Percentiles rank a stretch among this genome's conserved stretches.
Conservation (phyloP, 1,140 invertebrate species). For the Dinothrombium tinctorium region DNA sequence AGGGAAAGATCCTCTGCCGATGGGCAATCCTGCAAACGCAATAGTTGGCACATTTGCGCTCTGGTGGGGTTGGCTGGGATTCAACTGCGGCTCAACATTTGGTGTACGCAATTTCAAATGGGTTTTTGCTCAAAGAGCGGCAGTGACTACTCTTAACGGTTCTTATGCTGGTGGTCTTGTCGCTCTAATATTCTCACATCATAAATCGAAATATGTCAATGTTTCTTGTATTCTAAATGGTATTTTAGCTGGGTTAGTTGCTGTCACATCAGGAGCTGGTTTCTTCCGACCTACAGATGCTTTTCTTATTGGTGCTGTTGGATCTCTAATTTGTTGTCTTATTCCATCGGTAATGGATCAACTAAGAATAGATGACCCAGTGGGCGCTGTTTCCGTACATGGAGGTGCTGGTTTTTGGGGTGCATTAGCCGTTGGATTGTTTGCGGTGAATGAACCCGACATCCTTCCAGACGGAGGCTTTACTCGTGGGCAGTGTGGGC, state of each 20-base stretch:
- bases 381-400: slow-evolving; percentile 23
- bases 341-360: slow-evolving; percentile 19
- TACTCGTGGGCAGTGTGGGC: slow-evolving; percentile 23
- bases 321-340: slow-evolving; percentile 16
- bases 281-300: slow-evolving; percentile 18
- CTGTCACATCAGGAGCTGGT: slow-evolving; percentile 17
- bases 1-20: slow-evolving; percentile 41
- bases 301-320: slow-evolving; percentile 19
- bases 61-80: slow-evolving; percentile 86
- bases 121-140: slow-evolving; percentile 60
- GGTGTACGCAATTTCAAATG: slow-evolving; percentile 44
- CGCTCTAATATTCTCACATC: slow-evolving; percentile 17
- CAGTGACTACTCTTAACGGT: slow-evolving; percentile 63
- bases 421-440: slow-evolving; percentile 7
- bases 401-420: slow-evolving; percentile 21
- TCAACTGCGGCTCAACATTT: slow-evolving; percentile 51
- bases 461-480: not conserved
- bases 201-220: slow-evolving; percentile 1
- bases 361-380: slow-evolving; percentile 21
- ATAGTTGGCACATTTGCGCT: slow-evolving; percentile 74
- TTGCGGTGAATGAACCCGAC: slow-evolving; percentile 6
- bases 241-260: slow-evolving; percentile 5
- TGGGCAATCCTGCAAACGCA: slow-evolving; percentile 69
- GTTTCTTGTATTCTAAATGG: slow-evolving; percentile 4
- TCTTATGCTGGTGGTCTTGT: slow-evolving; percentile 63